Evolutionary conservation across 2,888 invertebrate species (phyloP).

Genomic region (Teleiodes luculella): DNA sequence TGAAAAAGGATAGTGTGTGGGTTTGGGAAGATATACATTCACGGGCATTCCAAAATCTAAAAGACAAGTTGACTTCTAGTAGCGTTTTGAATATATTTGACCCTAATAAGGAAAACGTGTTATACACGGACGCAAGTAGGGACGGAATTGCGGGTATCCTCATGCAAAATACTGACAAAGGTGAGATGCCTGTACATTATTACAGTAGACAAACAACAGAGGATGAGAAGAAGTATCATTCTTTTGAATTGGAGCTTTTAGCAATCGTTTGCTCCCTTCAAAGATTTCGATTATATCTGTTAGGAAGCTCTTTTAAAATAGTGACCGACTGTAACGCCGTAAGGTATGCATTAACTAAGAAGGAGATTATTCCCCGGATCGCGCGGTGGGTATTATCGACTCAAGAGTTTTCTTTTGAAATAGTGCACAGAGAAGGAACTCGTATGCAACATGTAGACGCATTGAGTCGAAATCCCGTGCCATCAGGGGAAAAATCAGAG

Average conservation of each 20-base stretch:
- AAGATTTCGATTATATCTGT: constrained; percentile 38
- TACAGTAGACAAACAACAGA: constrained; percentile 39
- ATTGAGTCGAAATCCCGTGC: constrained; percentile 21
- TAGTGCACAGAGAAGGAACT: constrained; percentile 21
- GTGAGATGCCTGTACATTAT: constrained; percentile 33
- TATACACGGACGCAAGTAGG: no score
- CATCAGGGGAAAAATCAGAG: constrained; percentile 29
- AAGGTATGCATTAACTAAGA: constrained; percentile 24
- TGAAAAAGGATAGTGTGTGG: no score
- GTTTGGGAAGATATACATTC: constrained; percentile 15
- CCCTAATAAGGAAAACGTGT: no score
- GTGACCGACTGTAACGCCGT: constrained; percentile 30
- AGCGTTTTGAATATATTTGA: constrained; percentile 27
- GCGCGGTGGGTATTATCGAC: constrained; percentile 28
- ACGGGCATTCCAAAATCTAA: constrained; percentile 14
- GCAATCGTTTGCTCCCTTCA: constrained; percentile 35
- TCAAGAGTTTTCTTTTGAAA: constrained; percentile 27
- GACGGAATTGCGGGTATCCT: constrained; percentile 37
- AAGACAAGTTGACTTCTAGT: constrained; percentile 14
- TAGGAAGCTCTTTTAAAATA: constrained; percentile 25
- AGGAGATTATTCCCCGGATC: no score
- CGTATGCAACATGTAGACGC: constrained; percentile 28
- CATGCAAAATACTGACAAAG: constrained; percentile 28
- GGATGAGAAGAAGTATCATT: constrained; percentile 40
- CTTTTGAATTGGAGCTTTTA: constrained; percentile 44